Conservation (phyloP, 1,140 invertebrate genomes). For the Drosophila navojoa region DNA sequence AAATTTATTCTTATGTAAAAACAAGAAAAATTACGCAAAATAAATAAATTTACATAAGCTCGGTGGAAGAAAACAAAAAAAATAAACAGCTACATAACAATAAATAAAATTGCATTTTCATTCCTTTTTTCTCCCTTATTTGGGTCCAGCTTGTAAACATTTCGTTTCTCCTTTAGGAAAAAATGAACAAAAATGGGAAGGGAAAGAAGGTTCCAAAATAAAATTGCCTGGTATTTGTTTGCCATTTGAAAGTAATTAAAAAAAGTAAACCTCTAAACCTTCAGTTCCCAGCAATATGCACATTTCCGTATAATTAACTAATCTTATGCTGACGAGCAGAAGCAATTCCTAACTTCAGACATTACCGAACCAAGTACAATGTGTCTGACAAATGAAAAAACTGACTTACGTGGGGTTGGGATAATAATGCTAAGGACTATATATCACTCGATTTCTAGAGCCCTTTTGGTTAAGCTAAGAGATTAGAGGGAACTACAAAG, state of each 20-base stretch:
- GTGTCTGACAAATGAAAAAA: too few relatives aligned
- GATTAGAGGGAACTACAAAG: too few relatives aligned
- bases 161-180: conserved; percentile 26
- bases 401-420: too few relatives aligned
- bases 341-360: too few relatives aligned
- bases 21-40: conserved; percentile 83
- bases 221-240: conserved; percentile 51
- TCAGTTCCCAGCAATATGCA: conserved; percentile 9
- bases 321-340: not conserved
- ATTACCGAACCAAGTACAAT: too few relatives aligned
- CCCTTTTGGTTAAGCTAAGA: too few relatives aligned
- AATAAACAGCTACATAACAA: conserved; percentile 76
- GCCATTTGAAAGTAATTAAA: conserved; percentile 82
- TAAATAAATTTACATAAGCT: conserved; percentile 84
- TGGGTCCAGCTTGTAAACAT: conserved; percentile 42
- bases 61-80: conserved; percentile 11
- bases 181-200: conserved; percentile 17
- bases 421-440: too few relatives aligned
- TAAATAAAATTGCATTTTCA: conserved; percentile 82
- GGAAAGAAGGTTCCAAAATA: conserved; percentile 44
- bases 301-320: conserved; percentile 24
- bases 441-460: too few relatives aligned
- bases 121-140: conserved; percentile 41
- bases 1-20: conserved; percentile 79
- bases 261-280: conserved; percentile 48